Base-by-base conservation (phyloP, 2,113 vertebrate species). In the Steatornis caripensis region DNA sequence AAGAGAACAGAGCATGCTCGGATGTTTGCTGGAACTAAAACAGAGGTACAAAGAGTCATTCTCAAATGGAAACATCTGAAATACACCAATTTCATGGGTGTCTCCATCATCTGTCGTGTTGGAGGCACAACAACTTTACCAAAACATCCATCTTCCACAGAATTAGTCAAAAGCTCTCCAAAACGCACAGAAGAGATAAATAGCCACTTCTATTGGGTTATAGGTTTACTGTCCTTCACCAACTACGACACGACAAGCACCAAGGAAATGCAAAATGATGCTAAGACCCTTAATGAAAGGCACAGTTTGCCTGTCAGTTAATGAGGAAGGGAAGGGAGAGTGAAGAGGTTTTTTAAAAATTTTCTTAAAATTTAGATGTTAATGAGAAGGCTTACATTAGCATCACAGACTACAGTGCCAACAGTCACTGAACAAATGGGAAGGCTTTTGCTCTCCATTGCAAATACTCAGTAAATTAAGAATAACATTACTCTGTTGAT, bases 1-100 rank as follows among this genome's bases (percentile, higher is more conserved):
- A 99, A 96, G 99, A 99, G 98, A 99, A 99, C 21, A 99, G 98
- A 23, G 99, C 99, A 0, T 99, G 99, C 97, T 99, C 99, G 1
- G 99, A 99, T 1, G 99, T 99, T 98, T 99, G 99, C 98, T 99
- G 99, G 98, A 99, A 99, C 99, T 99, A 91, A 85, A 84, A 41
- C 9, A 11, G 76, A 93, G 93, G 65, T 17, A 90, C 34, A 92
- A 24, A 49, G 34, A 78, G 41, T 82, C 65, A 89, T 3, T 93
- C 24, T 57, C 43, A 32, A 83, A 84, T 15, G 14, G 27, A 60
- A 86, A 48, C 16, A 66, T 11, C 39, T 62, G 55, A 86, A 81
- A 84, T 20, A 57, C 5, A 81, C 6, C 12, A 13, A 49, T 27
- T 61, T 70, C 30, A 62, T 39, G 14, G 5, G 3, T 18, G 15